A percentile compares a stretch with the other conserved stretches of the same genome.
Conservation (phyloP, 2,113 vertebrate genomes). For the Anas platyrhynchos region DNA sequence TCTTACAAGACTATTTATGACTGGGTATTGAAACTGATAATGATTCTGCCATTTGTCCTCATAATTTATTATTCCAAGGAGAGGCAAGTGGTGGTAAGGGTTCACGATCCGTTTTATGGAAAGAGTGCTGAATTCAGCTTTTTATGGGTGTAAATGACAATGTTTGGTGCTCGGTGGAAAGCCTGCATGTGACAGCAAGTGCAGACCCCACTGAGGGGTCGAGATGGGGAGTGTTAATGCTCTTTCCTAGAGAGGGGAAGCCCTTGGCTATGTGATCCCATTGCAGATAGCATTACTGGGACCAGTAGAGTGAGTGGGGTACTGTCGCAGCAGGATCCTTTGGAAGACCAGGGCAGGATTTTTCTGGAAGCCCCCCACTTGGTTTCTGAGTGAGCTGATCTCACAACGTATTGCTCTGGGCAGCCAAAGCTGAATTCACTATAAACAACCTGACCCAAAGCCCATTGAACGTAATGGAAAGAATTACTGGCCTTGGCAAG, state of each 20-base stretch:
- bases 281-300: neutral
- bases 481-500: neutral
- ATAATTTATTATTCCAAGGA: conserved; percentile 75
- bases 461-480: neutral
- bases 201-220: neutral
- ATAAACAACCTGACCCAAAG: neutral
- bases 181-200: neutral
- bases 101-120: conserved; percentile 67
- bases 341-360: neutral
- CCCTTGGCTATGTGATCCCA: neutral
- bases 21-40: conserved; percentile 74
- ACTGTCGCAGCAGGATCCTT: neutral
- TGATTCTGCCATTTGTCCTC: conserved; percentile 74
- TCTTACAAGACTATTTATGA: conserved; percentile 75
- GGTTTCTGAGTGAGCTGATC: neutral
- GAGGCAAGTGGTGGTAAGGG: conserved; percentile 67
- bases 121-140: conserved; percentile 69
- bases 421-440: neutral
- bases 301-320: neutral
- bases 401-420: neutral
- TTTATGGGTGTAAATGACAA: conserved; percentile 63
- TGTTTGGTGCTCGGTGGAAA: conserved; percentile 39
- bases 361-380: neutral
- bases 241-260: neutral
- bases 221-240: neutral